phyloP scores from a whole-genome alignment of 2,888 invertebrate genomes.

The Euphydryas editha region DNA sequence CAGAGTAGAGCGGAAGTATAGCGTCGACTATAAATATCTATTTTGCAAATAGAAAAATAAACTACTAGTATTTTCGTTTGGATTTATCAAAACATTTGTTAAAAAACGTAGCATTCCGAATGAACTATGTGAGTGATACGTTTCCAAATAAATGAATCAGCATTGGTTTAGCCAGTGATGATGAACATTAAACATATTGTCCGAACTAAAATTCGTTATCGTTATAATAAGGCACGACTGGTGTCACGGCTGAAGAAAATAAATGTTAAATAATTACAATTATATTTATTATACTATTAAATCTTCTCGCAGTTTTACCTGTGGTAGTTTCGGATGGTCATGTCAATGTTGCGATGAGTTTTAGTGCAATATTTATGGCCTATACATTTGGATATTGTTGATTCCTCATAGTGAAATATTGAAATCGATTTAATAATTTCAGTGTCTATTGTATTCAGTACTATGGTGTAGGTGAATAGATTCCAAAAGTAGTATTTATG shows the following conservation, averaged over 20 bases:
- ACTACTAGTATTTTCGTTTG: not conserved
- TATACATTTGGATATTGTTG: no score
- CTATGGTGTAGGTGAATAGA: no score
- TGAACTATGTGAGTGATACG: not conserved
- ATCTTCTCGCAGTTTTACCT: not conserved
- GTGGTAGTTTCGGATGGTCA: no score
- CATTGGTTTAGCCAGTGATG: slow-evolving; percentile 33
- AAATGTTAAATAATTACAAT: not conserved
- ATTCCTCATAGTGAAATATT: no score
- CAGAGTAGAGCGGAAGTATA: not conserved
- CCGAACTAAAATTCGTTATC: slow-evolving; percentile 33
- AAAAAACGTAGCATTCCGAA: not conserved
- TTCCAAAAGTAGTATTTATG: no score
- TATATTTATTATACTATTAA: not conserved
- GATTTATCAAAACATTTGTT: slow-evolving; percentile 10
- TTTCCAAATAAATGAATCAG: slow-evolving; percentile 26
- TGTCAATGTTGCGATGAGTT: no score
- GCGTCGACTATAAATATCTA: not conserved
- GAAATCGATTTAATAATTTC: no score
- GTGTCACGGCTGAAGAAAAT: slow-evolving; percentile 17
- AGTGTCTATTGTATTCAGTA: no score
- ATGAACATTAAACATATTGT: slow-evolving; percentile 21
- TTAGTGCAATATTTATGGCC: no score
- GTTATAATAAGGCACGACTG: slow-evolving; percentile 27
- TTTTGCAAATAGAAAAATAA: not conserved